Conservation (phyloP, 2,113 vertebrate genomes). For the Cyprinodon variegatus region DNA sequence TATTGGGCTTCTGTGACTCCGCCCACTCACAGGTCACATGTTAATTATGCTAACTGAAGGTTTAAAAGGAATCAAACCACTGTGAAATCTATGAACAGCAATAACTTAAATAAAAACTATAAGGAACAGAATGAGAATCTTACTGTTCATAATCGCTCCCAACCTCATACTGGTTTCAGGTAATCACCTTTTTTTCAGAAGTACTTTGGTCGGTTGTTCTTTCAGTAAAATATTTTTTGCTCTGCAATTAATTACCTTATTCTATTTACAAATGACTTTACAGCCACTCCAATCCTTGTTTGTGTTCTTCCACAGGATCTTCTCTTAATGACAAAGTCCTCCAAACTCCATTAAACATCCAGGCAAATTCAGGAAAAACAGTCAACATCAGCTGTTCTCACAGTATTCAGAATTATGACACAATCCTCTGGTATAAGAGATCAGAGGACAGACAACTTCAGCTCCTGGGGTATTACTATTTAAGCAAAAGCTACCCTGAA, state of each 20-base stretch:
- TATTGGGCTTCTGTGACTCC: not conserved
- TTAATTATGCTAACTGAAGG: not conserved
- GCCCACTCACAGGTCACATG: not conserved
- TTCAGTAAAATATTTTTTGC: not conserved
- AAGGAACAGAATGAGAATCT: not conserved
- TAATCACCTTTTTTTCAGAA: not conserved
- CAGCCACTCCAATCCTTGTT: not conserved
- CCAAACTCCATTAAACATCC: slow-evolving; percentile 28
- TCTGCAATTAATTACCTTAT: no score
- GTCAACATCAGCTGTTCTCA: slow-evolving; percentile 44
- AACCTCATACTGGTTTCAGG: not conserved
- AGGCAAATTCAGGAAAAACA: not conserved
- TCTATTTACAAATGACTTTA: not conserved
- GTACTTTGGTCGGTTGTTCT: not conserved
- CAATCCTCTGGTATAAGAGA: slow-evolving; percentile 50
- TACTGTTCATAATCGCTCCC: not conserved
- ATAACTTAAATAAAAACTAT: no score
- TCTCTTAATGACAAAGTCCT: slow-evolving; percentile 6
- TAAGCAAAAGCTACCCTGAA: not conserved
- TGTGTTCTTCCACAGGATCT: slow-evolving; percentile 8
- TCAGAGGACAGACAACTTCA: not conserved
- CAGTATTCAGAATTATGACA: slow-evolving; percentile 3
- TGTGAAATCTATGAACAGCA: not conserved
- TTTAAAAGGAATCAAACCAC: not conserved
- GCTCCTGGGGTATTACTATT: slow-evolving; percentile 32